Evolutionary conservation across 2,888 invertebrate genomes (phyloP), one percentile per base, ranked within the genome.

Genomic region (Tetragnatha montana): DNA sequence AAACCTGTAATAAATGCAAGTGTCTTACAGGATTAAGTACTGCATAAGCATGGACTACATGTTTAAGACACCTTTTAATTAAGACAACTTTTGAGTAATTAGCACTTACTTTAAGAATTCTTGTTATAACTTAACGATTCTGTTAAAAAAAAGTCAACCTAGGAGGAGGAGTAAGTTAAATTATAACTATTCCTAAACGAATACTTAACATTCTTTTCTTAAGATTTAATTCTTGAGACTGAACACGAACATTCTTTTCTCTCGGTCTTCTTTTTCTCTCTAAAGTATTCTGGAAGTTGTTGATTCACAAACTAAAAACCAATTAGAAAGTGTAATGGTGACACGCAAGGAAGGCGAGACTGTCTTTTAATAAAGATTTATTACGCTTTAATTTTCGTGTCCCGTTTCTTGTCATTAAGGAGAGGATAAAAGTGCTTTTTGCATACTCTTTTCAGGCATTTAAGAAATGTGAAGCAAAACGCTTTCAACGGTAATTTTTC

Each of bases 311-410:
- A 69, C 69, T 80, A 81, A 71, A 70, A 69, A 81, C 69, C 70
- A 70, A 49, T 81, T 70, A 82, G 73, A 82, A 51, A 7, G 17
- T 19, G 51, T 82, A 73, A 82, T 51, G 51, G 81, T 82, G 81
- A 51, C 81, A n/a, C 17, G 70, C 35, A 3, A 6, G 73, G 51
- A 21, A 82, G 71, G 21, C 17, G 10, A 60, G 60, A 10, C 21
- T 22, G 1, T 73, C 60, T 35, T 73, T 71, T 82, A 82, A 82
- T 82, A 74, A 82, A 82, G 81, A 82, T 82, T 82, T 82, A 82
- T 74, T 73, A 50, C 73, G 6, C 51, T 82, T 82, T 73, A 82
- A 73, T 82, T 82, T 82, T 81, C 51, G 17, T 8, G 17, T 51
- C 12, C 19, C 19, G n/a, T 12, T 82, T 82, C 69, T 47, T 79